Base-by-base conservation (phyloP, 37 sponge, comb jelly and placozoan genomes). In the Diacarnus erythraeanus region DNA sequence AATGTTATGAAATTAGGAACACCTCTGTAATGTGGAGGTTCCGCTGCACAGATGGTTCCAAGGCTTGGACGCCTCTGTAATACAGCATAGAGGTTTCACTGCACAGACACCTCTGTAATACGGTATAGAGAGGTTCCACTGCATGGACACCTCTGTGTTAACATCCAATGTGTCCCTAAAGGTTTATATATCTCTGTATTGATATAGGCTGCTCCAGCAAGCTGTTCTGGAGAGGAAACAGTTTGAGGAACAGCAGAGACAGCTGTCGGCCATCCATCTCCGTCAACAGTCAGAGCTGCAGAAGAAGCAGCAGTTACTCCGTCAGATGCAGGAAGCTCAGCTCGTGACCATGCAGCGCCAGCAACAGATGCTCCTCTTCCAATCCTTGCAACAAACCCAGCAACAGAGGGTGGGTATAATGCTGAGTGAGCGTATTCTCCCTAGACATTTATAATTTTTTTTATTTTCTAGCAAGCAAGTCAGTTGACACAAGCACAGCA, bases 261-360 rank as follows among this genome's bases (percentile, higher is more conserved):
- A 83, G 80, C 75, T 91, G 66, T 66, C 80, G 25, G 54, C 74
- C 23, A 38, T 85, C 0, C 91, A 93, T 56, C 42, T 74, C 27
- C 83, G 65, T n/a, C 82, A 80, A 61, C 91, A 89, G 69, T 70
- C 82, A 51, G 87, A 89, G 71, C 87, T 89, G 2, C 83, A 93
- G 64, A 57, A 86, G 59, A 89, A 89, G 60, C 87, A 89, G 76
- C 84, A 73, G 41, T 59, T 84, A 18, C 80, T 88, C 0, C 77
- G 82, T 0, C 81, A 86, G 69, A 71, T 86, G 76, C 94, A 93
- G 31, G 83, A 89, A 47, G 38, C 59, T 27, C 81, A 76, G 20
- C 64, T 71, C 41, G 31, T 71, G 57, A 78, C 75, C 59, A 37
- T 78, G 36, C 91, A 91, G 78, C 57, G 74, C 27, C 86, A 90